A percentile compares a stretch with the other conserved stretches of the same genome.
These are phyloP conservation scores for Melanerpes aurifrons DNA, from an alignment of 2,113 vertebrate species.

Conservation along the genomic window DNA sequence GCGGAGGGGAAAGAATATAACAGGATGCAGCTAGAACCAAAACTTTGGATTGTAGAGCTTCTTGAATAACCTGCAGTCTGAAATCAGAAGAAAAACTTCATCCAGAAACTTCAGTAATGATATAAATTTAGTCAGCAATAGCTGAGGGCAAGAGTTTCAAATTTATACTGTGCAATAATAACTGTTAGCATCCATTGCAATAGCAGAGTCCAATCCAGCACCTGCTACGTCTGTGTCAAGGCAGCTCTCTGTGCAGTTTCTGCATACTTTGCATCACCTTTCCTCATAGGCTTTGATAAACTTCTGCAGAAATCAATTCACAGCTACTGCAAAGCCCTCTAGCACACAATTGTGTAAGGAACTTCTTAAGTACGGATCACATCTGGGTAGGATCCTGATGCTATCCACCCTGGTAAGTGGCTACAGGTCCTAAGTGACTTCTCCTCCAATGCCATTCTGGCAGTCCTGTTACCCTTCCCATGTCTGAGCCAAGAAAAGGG, in stretches of 20 bases:
- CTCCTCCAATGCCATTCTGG: not conserved
- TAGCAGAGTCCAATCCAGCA: not conserved
- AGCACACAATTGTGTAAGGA: not conserved
- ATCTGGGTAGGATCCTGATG: not conserved
- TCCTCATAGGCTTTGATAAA: not conserved
- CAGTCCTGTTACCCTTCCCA: not conserved
- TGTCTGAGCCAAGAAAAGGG: not conserved
- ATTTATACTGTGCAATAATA: not conserved
- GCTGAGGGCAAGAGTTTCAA: not conserved
- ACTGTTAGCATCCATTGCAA: not conserved
- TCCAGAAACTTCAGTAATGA: not conserved
- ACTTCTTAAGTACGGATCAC: not conserved
- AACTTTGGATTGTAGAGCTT: not conserved
- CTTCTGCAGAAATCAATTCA: not conserved
- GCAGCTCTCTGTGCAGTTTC: not conserved
- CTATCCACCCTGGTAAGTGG: not conserved
- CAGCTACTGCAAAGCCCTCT: not conserved
- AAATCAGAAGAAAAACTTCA: not conserved
- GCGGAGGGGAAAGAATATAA: no score
- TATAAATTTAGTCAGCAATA: not conserved
- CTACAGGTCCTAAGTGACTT: not conserved
- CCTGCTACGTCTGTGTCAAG: not conserved
- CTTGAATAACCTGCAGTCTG: not conserved
- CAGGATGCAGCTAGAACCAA: not conserved
- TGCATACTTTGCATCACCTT: not conserved